These are phyloP conservation scores for Cherax quadricarinatus DNA, from an alignment of 1,140 invertebrate species.

Conservation along the genomic window DNA sequence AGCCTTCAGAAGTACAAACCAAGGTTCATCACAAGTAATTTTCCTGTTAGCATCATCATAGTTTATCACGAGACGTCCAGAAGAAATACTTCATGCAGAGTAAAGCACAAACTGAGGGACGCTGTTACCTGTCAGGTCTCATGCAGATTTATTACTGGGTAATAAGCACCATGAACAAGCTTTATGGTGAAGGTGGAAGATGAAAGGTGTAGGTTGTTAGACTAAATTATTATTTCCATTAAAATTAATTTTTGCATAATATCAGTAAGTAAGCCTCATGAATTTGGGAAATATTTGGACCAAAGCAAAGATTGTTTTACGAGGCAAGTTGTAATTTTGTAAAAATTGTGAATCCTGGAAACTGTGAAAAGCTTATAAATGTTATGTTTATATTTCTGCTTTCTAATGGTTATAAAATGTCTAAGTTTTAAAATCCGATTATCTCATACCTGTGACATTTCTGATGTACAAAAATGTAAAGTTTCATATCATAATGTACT, in stretches of 20 bases:
- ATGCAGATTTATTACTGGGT: neutral
- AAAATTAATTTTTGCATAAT: neutral
- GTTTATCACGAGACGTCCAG: neutral
- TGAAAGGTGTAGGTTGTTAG: neutral
- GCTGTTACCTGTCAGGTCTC: neutral
- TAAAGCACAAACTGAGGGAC: slow-evolving; percentile 56
- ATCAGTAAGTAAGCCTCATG: neutral
- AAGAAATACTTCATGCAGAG: neutral
- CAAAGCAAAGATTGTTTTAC: neutral
- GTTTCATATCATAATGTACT: slow-evolving; percentile 56
- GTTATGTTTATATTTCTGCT: neutral
- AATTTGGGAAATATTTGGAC: neutral
- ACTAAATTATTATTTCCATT: neutral
- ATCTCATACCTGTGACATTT: slow-evolving; percentile 23
- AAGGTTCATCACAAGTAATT: slow-evolving; percentile 19
- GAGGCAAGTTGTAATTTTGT: neutral
- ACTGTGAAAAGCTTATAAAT: neutral
- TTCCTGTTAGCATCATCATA: neutral
- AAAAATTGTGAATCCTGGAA: neutral
- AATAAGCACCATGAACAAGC: neutral
- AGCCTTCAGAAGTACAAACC: slow-evolving; percentile 44
- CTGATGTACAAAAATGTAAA: slow-evolving; percentile 63
- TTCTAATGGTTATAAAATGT: neutral
- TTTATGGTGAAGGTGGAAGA: neutral
- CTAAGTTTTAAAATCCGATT: neutral